Evolutionary conservation across 2,888 invertebrate genomes (phyloP), one percentile per base, ranked within the genome.

Genomic region (Hipparchia semele): DNA sequence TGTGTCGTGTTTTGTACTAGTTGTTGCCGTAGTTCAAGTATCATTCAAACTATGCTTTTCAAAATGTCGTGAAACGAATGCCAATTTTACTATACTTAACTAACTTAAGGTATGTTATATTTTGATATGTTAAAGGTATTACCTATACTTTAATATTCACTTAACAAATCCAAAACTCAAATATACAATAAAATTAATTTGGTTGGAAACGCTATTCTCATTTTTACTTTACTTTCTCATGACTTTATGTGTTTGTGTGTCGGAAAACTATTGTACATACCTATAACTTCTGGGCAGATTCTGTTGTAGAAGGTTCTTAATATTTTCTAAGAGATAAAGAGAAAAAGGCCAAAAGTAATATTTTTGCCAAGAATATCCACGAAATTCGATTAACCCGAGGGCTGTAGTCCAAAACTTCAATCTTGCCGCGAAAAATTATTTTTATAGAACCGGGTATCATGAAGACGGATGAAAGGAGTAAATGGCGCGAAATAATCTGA

Each of bases 401-500:
- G 83, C 83, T 82, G 46, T 62, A 85, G 83, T 84, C 83, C 81
- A 86, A 90, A 89, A 87, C 87, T 90, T 87, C 86, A 87, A 88
- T 88, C 83, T 85, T 86, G 83, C 84, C 65, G 72, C 80, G 84
- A 86, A 87, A 90, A 89, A 87, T 87, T 86, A 87, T 85, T 87
- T 90, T 88, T 86, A 88, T 84, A 83, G 84, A 84, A 83, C 83
- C 86, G 84, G 84, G 89, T 84, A 88, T 92, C 91, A 91, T 90
- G 86, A 89, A 90, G 89, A 90, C 86, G 88, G 86, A 84, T 91
- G 91, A 92, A 92, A 92, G 89, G 90, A 88, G 90, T 90, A 91
- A 92, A 92, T 92, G 91, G 90, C 85, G 90, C 82, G 91, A 91
- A 91, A 91, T 93, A 93, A 93, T 93, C 92, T 88, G 87, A 84